Conservation (phyloP, 2,113 vertebrate species). For the Pelvicachromis taeniatus region DNA sequence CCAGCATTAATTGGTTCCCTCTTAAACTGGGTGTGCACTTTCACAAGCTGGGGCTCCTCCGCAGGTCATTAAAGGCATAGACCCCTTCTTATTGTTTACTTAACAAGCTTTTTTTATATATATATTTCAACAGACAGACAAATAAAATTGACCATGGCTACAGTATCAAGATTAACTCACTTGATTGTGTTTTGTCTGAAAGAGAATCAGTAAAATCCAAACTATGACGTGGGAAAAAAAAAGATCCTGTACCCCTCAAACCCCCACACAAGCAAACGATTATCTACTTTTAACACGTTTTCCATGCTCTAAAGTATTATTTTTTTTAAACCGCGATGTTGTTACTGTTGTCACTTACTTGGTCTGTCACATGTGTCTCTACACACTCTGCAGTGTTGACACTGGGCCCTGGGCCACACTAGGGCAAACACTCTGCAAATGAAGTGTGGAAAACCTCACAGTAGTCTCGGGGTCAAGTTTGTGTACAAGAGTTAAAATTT, state of each 20-base stretch:
- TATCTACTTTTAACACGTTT: background rate
- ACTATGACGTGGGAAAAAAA: background rate
- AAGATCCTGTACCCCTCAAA: background rate
- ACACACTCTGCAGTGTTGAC: conserved; percentile 75
- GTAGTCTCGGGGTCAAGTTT: conserved; percentile 97
- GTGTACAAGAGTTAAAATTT: conserved; percentile 99
- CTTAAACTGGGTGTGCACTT: conserved; percentile 89
- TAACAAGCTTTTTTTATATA: conserved; percentile 39
- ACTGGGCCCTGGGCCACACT: conserved; percentile 68
- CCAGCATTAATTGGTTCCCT: conserved; percentile 98
- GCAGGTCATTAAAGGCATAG: conserved; percentile 63
- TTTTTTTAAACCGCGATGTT: background rate
- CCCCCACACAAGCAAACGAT: background rate
- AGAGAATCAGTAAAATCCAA: background rate
- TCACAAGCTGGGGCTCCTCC: conserved; percentile 72
- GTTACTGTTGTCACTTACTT: background rate
- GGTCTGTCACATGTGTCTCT: conserved; percentile 76
- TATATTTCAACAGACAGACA: conserved; percentile 37
- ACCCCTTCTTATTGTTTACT: conserved; percentile 59
- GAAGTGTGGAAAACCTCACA: conserved; percentile 83
- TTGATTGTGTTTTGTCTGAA: background rate
- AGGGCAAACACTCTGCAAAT: conserved; percentile 80
- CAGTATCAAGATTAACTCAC: conserved; percentile 24
- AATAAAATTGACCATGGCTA: conserved; percentile 34
- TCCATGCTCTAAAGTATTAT: background rate